phyloP scores from a whole-genome alignment of 1,140 invertebrate species.

The Ditylenchus dipsaci region DNA sequence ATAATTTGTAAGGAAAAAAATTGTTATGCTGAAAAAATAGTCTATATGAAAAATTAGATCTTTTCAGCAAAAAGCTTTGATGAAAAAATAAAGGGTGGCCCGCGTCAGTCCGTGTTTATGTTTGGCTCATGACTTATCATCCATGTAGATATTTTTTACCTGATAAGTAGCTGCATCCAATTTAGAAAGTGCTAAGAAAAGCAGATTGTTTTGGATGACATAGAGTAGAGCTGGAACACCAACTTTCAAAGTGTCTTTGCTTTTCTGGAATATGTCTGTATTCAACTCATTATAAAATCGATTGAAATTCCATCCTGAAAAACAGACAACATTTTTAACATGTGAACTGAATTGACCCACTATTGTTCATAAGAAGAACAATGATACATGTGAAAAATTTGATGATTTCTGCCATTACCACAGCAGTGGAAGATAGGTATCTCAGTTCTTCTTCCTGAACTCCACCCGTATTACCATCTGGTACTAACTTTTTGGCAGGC shows the following conservation, averaged over 20 bases:
- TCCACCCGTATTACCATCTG: slow-evolving; percentile 57
- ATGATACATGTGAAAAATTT: slow-evolving; percentile 61
- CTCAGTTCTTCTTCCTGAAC: slow-evolving; percentile 34
- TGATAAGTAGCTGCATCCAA: slow-evolving; percentile 65
- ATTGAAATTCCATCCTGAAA: slow-evolving; percentile 42
- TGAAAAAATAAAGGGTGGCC: too few species aligned
- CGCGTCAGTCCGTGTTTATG: too few species aligned
- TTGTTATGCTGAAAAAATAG: too few species aligned
- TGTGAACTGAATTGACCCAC: slow-evolving; percentile 21
- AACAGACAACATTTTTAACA: background rate
- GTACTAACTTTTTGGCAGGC: background rate
- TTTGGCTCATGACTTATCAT: too few species aligned
- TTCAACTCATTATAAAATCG: slow-evolving; percentile 45
- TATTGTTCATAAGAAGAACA: slow-evolving; percentile 54
- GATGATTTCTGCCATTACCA: slow-evolving; percentile 61
- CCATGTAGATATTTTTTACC: slow-evolving; percentile 21
- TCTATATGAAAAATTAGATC: too few species aligned
- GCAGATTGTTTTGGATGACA: slow-evolving; percentile 64
- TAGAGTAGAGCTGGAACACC: slow-evolving; percentile 62
- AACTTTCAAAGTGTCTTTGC: slow-evolving; percentile 59
- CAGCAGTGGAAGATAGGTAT: slow-evolving; percentile 63
- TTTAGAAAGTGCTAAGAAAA: slow-evolving; percentile 63
- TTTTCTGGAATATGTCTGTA: slow-evolving; percentile 57
- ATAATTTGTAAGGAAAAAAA: too few species aligned
- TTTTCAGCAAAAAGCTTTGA: too few species aligned